Base-by-base conservation (phyloP, 1,140 invertebrate genomes). In the Platyscapa corneri region DNA sequence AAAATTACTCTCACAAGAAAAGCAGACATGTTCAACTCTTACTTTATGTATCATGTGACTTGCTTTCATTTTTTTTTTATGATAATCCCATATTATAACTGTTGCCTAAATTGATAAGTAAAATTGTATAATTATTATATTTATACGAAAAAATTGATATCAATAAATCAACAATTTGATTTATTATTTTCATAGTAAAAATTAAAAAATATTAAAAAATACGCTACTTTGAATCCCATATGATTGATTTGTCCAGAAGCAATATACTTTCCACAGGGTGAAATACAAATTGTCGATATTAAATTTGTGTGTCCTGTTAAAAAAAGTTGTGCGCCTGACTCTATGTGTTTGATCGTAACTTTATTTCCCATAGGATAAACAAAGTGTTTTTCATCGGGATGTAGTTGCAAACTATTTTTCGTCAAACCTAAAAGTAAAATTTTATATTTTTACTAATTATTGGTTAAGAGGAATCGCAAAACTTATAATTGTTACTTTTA, bases 191-290 rank as follows among this genome's bases (percentile, higher is more conserved):
- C 46, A 49, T 34, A 77, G 56, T 34, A 16, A 77, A 56, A 32
- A 12, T 46, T 49, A 49, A 18, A 37, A 64, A 39, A 10, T 60
- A 79, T 39, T 42, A 64, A 60, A 37, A 67, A 32, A 53, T 34
- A n/a, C 14, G n/a, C 30, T 90, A 96, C 96, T 93, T 97, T 97
- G 90, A 98, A 98, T 12, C 97, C 98, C 90, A 97, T 97, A 89
- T 98, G 96, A 90, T 97, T 98, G 20, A 97, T 95, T 92, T 98
- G 97, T 0, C 98, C 98, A 18, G 97, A 97, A 34, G 97, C 98
- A 56, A 99, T 92, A 88, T 95, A 97, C 42, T 95, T 95, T 65
- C 98, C 98, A 86, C 94, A 94, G 3, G 94, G 94, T 70, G 97
- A 98, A 14, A 98, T 89, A 82, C 96, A 96, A 23, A 99, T 92